Percentiles rank a stretch among this genome's conserved stretches.
Evolutionary conservation across 2,797 vertebrate genomes (phyloP).

Genomic region (Tapera naevia): DNA sequence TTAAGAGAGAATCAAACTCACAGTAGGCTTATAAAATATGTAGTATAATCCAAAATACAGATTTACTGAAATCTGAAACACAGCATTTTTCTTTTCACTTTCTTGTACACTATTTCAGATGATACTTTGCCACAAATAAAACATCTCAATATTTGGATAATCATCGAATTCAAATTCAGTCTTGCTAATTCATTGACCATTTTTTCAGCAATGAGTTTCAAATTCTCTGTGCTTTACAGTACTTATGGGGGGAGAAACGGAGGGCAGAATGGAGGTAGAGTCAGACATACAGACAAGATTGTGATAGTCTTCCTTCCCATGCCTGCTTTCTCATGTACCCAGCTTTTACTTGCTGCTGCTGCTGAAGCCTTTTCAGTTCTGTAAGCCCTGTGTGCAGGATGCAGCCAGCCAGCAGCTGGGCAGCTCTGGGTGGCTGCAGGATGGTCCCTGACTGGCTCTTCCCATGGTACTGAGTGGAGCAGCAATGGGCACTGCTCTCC

Average conservation of each 20-base stretch:
- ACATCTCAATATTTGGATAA: neutral
- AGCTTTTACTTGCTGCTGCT: neutral
- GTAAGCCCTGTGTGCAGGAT: accelerated
- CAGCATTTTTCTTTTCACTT: neutral
- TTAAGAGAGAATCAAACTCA: neutral
- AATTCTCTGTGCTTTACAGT: neutral
- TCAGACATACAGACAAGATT: accelerated
- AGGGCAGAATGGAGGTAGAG: neutral
- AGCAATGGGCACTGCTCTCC: accelerated
- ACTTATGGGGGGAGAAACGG: accelerated
- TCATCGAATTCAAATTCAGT: neutral
- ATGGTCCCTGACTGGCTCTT: neutral
- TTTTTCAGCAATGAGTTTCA: neutral
- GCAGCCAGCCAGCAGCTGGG: neutral
- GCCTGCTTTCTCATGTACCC: accelerated
- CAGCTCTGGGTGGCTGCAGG: neutral
- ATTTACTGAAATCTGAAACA: neutral
- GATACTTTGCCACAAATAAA: neutral
- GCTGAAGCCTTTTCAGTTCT: neutral
- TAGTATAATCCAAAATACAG: neutral
- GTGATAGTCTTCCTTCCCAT: accelerated
- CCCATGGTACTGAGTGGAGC: accelerated
- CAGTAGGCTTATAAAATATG: neutral
- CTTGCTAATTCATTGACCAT: neutral
- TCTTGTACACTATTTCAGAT: neutral